Evolutionary conservation across 2,888 invertebrate species (phyloP), one percentile per base, ranked within the genome.

Genomic region (Callyntrura guangdongensis): DNA sequence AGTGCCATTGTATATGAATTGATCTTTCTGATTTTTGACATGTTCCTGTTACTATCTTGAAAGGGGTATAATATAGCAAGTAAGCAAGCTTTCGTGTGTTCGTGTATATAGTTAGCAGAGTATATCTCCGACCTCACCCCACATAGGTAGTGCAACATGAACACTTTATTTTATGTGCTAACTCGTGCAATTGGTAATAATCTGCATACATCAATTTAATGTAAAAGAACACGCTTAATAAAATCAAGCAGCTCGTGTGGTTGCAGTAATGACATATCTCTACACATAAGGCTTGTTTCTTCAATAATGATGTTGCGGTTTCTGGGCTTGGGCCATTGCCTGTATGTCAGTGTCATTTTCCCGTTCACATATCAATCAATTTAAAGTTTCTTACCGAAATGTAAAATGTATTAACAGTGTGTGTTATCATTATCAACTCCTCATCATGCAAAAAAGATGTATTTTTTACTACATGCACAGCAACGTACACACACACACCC

Each of bases 361-460:
- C 45, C 61, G 82, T 72, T 36, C 83, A 45, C 83, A 59, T 56
- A 89, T 89, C 88, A 89, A 89, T 89, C 83, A 83, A 72, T 83
- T 86, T 20, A 49, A 8, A 36, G 36, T 36, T 36, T 36, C 36
- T 36, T 36, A 27, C 27, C 25, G 22, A 79, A 56, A 79, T 56
- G 79, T 27, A 79, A 79, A 53, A 36, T 36, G 36, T 36, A 14
- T 25, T 56, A n/a, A 81, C 14, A 22, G 45, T 17, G 27, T 9
- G 49, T 47, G 47, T 77, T 49, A 72, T 14, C 45, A 1, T 17
- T 22, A 11, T 45, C 1, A 9, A 47, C 4, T n/a, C 59, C 5
- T 17, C n/a, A 22, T 22, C 11, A 64, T 64, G 53, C 53, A 53
- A 53, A 53, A 14, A n/a, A 11, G 5, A 47, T 17, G 9, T 72